A percentile compares a stretch with the other conserved stretches of the same genome.
Evolutionary conservation across 2,888 invertebrate species (phyloP).

Genomic region (Drosophila sordidapex): DNA sequence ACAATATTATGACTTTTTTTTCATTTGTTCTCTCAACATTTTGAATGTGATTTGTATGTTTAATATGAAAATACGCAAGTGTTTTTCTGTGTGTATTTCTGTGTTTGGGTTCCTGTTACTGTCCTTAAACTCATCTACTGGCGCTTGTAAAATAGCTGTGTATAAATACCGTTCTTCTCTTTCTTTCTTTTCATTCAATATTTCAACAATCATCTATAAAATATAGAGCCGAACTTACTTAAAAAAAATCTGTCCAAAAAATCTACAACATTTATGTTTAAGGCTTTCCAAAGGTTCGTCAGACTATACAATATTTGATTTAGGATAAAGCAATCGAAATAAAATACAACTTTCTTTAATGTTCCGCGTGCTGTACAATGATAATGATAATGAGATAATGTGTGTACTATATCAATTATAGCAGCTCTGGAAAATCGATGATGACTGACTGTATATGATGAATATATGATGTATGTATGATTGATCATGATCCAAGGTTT

Average conservation of each 20-base stretch:
- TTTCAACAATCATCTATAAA: slow-evolving; percentile 32
- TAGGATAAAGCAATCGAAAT: slow-evolving; percentile 20
- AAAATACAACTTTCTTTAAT: slow-evolving; percentile 16
- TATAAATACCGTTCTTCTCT: slow-evolving; percentile 41
- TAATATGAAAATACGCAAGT: slow-evolving; percentile 63
- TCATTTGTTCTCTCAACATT: slow-evolving; percentile 54
- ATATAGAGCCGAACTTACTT: slow-evolving; percentile 50
- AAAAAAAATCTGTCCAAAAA: slow-evolving; percentile 48
- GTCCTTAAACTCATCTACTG: slow-evolving; percentile 33
- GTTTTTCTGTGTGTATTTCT: slow-evolving; percentile 16
- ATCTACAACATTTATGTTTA: slow-evolving; percentile 60
- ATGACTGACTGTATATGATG: slow-evolving; percentile 13
- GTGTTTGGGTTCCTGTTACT: background rate
- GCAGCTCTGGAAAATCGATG: slow-evolving; percentile 21
- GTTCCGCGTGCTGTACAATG: slow-evolving; percentile 17
- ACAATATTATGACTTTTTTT: slow-evolving; percentile 58
- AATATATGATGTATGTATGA: slow-evolving; percentile 16
- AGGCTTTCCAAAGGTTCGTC: slow-evolving; percentile 68
- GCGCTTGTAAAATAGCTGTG: slow-evolving; percentile 64
- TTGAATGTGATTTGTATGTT: slow-evolving; percentile 65
- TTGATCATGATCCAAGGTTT: slow-evolving; percentile 24
- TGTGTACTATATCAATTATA: slow-evolving; percentile 22
- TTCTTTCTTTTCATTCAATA: slow-evolving; percentile 7
- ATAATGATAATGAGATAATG: slow-evolving; percentile 11
- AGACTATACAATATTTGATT: slow-evolving; percentile 63